Conservation (phyloP, 2,888 invertebrate genomes). For the Incurvaria masculella region DNA sequence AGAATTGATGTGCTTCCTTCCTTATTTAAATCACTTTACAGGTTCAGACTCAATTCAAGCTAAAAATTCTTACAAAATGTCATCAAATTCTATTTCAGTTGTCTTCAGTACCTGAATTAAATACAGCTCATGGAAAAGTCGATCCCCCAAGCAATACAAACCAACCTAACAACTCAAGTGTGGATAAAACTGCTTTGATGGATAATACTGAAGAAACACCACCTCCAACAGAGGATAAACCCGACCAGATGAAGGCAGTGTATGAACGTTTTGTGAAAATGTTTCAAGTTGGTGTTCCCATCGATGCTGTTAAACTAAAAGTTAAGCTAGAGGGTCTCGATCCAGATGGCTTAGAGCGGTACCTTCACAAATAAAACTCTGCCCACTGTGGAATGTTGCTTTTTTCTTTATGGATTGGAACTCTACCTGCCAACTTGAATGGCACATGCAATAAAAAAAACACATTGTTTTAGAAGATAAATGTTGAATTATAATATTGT, state of each 20-base stretch:
- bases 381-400: no score
- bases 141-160: slow-evolving; percentile 16
- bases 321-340: slow-evolving; percentile 81
- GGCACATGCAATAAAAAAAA: no score
- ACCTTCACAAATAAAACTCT: slow-evolving; percentile 3
- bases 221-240: slow-evolving; percentile 9
- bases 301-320: slow-evolving; percentile 77
- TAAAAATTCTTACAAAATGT: no score
- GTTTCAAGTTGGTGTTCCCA: slow-evolving; percentile 85
- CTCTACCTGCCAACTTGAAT: no score
- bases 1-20: no score
- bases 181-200: slow-evolving; percentile 16
- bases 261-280: slow-evolving; percentile 84
- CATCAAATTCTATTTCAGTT: slow-evolving; percentile 30
- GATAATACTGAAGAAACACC: slow-evolving; percentile 13
- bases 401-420: no score
- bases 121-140: slow-evolving; percentile 16
- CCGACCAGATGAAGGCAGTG: slow-evolving; percentile 57
- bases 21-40: no score
- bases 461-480: no score
- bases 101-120: slow-evolving; percentile 51
- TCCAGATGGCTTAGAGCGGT: slow-evolving; percentile 65
- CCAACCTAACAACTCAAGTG: slow-evolving; percentile 17
- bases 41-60: no score
- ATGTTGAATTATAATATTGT: no score